Base-by-base conservation (phyloP, 2,888 invertebrate species). In the Gibbula magus region DNA sequence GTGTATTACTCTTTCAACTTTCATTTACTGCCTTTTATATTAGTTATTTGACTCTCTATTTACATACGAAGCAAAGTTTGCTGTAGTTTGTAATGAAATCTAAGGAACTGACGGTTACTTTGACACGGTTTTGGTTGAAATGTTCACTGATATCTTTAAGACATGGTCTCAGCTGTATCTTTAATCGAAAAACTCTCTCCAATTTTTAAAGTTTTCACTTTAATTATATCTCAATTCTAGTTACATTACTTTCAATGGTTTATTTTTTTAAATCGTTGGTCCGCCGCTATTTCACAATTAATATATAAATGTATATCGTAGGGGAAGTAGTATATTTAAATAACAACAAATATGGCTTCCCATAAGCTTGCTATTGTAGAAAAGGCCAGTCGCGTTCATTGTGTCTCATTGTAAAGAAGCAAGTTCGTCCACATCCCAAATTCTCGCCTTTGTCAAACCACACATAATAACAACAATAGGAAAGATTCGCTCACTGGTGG, bases 261-360 rank as follows among this genome's bases (percentile, higher is more conserved):
- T 10, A 45, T 13, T 8, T 45, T 8, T 45, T 45, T 10, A 45
- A 45, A 45, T 45, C 5, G 5, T 45, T 1, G 13, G 13, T 45
- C 45, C 45, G 45, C 13, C 45, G 1, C 5, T 13, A 45, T 45
- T 35, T 45, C 45, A 45, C 8, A 56, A 2, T 56, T 56, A 56
- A 56, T 56, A 56, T 56, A 25, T 52, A 52, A 13, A 13, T 52
- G 52, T 52, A 13, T 56, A 56, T 56, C 56, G 20, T 56, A 5
- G 10, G 39, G 70, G 35, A 70, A 70, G 35, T 39, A 70, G 70
- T 70, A 35, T 70, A 29, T 20, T 29, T 70, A 70, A 18, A 35
- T 70, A 29, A 70, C 39, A 70, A 70, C 70, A 70, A 70, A 70
- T 39, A 70, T 70, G 70, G 70, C 70, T 70, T 25, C 70, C 45